A percentile compares a stretch with the other conserved stretches of the same genome.
Conservation (phyloP, 2,888 invertebrate genomes). For the Andrena haemorrhoa region DNA sequence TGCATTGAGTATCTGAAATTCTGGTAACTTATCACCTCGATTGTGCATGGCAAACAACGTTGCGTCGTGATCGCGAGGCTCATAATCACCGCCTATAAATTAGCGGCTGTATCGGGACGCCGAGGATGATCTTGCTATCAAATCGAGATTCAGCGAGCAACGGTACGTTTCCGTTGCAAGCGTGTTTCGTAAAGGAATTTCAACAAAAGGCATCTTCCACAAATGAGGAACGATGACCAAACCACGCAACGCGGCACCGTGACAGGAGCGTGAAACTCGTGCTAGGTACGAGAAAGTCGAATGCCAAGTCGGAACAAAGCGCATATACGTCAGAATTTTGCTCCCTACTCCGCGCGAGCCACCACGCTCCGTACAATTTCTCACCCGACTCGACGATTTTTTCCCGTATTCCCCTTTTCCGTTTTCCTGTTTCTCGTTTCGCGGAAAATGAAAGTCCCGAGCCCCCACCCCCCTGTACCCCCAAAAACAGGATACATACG, state of each 20-base stretch:
- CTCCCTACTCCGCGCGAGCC: slow-evolving; percentile 31
- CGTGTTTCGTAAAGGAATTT: background rate
- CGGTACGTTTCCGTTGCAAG: slow-evolving; percentile 12
- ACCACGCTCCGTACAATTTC: slow-evolving; percentile 22
- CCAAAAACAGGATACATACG: background rate
- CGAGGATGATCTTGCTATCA: background rate
- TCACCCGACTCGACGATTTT: slow-evolving; percentile 10
- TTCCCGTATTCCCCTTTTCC: background rate
- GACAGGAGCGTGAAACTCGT: slow-evolving; percentile 63
- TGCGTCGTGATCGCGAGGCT: background rate
- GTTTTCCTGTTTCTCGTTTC: background rate
- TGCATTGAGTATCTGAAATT: slow-evolving; percentile 26
- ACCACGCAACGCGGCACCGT: slow-evolving; percentile 56
- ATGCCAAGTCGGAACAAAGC: slow-evolving; percentile 59
- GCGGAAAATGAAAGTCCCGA: slow-evolving; percentile 13
- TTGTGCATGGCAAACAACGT: slow-evolving; percentile 7
- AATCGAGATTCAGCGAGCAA: background rate
- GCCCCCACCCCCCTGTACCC: background rate
- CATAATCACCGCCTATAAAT: slow-evolving; percentile 22
- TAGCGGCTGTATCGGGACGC: background rate
- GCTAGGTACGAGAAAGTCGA: slow-evolving; percentile 68
- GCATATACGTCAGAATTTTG: slow-evolving; percentile 57
- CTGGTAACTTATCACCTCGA: slow-evolving; percentile 19
- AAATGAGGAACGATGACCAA: slow-evolving; percentile 43
- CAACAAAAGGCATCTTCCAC: slow-evolving; percentile 21